These are phyloP conservation scores for Cyanoramphus novaezelandiae DNA, from an alignment of 2,113 vertebrate species.

Conservation along the genomic window DNA sequence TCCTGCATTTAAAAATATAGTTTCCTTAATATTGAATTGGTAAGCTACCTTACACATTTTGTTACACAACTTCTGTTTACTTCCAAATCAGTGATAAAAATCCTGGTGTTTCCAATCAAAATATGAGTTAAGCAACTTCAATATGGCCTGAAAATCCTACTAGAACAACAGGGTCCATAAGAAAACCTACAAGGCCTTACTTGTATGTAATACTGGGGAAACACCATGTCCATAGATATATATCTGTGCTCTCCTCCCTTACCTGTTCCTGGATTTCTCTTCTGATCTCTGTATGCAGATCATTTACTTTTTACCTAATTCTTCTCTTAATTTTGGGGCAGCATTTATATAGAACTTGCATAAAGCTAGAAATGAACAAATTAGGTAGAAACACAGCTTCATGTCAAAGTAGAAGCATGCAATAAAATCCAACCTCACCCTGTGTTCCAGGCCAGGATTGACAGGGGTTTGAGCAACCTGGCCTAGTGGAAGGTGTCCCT, in stretches of 20 bases:
- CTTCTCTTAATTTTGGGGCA: neutral
- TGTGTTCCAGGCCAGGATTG: neutral
- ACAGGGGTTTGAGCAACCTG: neutral
- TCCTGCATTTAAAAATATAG: neutral
- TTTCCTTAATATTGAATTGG: neutral
- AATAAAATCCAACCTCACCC: neutral
- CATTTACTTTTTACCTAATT: neutral
- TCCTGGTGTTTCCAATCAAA: neutral
- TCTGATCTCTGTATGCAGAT: neutral
- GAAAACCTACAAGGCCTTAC: neutral
- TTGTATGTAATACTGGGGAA: neutral
- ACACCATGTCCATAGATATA: rapidly evolving
- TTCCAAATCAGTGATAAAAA: neutral
- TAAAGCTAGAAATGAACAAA: neutral
- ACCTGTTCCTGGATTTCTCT: neutral
- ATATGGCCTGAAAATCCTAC: neutral
- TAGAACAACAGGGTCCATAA: neutral
- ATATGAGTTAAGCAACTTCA: neutral
- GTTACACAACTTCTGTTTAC: neutral
- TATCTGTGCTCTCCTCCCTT: neutral
- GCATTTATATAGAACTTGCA: neutral
- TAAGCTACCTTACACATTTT: neutral
- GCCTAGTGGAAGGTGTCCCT: neutral
- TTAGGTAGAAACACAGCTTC: neutral
- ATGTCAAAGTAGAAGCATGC: neutral